Base-by-base conservation (phyloP, 2,888 invertebrate species). In the Rhaphigaster nebulosa region DNA sequence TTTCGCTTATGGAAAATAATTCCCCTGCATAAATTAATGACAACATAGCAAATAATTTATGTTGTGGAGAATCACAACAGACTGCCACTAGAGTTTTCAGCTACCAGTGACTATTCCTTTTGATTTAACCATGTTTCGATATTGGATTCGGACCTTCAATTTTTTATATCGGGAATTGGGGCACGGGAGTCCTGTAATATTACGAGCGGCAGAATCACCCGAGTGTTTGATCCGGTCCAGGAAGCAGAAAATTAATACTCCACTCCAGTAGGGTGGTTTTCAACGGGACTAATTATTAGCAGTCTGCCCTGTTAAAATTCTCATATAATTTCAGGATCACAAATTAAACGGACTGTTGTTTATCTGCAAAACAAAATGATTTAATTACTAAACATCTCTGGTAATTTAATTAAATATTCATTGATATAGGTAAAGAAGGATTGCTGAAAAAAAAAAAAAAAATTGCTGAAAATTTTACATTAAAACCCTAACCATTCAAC, bases 181-280 rank as follows among this genome's bases (percentile, higher is more conserved):
- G 15, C 29, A 29, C 34, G 65, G 38, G 8, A 38, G 70, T 76
- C 41, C 84, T 41, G n/a, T 84, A n/a, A 84, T 84, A 84, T 41
- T 84, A 84, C 45, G n/a, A 84, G 84, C 23, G n/a, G 84, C 26
- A 18, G 45, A 50, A 50, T n/a, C 84, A 84, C 3, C 45, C 45
- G 84, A n/a, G n/a, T 50, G 45, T 84, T 45, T 84, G 45, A 84
- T 84, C 84, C 45, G 84, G 45, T 41, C 84, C 84, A 50, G 84
- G 84, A 50, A 84, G 84, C 84, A 84, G 84, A 84, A 84, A 84
- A 84, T 84, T 84, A 84, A 84, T 84, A 45, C 84, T 50, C 84
- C 84, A 41, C 84, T 45, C 84, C 84, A 45, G 45, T 50, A 3
- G 84, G 45, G 45, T 45, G 84, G 34, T 76, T 76, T 76, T 50